A percentile compares a stretch with the other conserved stretches of the same genome.
Conservation (phyloP, 2,113 vertebrate genomes). For the Proteles cristata region DNA sequence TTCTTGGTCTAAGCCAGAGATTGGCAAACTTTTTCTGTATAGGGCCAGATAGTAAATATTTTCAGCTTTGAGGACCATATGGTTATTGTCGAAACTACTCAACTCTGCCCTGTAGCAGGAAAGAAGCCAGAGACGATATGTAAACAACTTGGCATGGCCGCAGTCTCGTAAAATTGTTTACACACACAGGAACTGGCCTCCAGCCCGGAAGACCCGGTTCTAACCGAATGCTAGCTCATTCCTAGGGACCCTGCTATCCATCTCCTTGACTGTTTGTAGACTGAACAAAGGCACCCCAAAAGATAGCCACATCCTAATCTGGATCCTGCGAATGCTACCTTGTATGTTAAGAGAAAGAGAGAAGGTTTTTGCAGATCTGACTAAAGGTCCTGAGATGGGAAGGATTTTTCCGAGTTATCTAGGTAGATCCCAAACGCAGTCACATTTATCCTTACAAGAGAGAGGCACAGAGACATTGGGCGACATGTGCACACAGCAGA, state of each 20-base stretch:
- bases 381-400: neutral
- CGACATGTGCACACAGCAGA: accelerated
- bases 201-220: neutral
- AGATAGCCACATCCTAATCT: neutral
- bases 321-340: neutral
- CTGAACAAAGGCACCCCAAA: neutral
- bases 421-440: neutral
- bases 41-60: neutral
- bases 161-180: neutral
- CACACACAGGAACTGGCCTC: neutral
- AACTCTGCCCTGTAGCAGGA: neutral
- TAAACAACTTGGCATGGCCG: neutral
- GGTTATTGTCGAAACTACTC: neutral
- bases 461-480: neutral
- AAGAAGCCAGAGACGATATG: neutral
- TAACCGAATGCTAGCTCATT: neutral
- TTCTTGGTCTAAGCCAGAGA: neutral
- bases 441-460: neutral
- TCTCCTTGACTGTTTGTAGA: neutral
- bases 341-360: neutral
- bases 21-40: neutral
- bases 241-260: neutral
- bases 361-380: neutral
- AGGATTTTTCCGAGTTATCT: neutral
- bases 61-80: neutral